Conservation (phyloP, 2,797 vertebrate species). For the Okamejei kenojei region DNA sequence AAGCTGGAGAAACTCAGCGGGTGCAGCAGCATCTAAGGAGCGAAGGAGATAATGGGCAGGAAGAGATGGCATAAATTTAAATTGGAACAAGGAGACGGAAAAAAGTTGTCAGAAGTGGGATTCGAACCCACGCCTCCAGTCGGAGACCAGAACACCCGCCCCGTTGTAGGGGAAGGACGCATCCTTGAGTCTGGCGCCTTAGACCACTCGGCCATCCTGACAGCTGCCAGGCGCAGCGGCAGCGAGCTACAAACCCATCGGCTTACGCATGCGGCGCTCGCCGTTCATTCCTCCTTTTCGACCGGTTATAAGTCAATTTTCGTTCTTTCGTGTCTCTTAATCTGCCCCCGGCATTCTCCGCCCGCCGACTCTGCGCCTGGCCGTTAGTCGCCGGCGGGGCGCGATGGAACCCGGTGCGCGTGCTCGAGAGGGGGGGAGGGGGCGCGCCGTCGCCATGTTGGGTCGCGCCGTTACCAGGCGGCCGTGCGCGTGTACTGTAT, state of each 20-base stretch:
- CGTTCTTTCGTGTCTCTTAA: background rate
- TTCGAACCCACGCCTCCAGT: constrained; percentile 38
- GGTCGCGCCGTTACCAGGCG: background rate
- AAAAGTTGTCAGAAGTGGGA: constrained; percentile 3
- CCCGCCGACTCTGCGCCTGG: background rate
- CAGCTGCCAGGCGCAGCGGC: background rate
- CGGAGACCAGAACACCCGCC: constrained; percentile 32
- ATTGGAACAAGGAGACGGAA: no score
- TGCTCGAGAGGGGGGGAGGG: background rate
- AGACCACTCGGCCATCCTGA: constrained; percentile 9
- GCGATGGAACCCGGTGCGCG: no score
- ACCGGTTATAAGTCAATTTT: background rate
- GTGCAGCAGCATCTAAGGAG: no score
- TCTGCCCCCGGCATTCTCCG: background rate
- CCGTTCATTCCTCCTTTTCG: background rate
- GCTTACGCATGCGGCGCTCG: background rate
- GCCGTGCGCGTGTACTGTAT: background rate
- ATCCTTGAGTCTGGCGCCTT: background rate
- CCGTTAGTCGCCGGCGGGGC: no score
- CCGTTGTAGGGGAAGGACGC: background rate
- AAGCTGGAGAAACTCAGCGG: no score
- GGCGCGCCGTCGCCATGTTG: background rate
- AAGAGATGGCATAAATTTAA: background rate
- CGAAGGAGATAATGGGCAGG: no score
- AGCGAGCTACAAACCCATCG: background rate